These are phyloP conservation scores for Misgurnus anguillicaudatus DNA, from an alignment of 2,113 vertebrate species.

Conservation along the genomic window DNA sequence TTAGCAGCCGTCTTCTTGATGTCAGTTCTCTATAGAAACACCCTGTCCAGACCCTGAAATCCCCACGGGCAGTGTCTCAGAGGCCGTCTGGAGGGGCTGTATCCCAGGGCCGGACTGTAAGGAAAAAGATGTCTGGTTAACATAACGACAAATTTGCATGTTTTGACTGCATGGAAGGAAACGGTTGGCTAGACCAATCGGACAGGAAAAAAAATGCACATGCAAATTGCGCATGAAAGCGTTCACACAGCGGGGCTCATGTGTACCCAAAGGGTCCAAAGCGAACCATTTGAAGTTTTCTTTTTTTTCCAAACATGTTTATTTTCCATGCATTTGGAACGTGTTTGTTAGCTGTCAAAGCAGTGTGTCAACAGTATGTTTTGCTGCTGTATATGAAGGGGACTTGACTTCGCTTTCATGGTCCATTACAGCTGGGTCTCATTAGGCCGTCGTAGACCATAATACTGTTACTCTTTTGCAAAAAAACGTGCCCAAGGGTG, in stretches of 20 bases:
- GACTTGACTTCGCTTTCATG: conserved; percentile 41
- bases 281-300: conserved; percentile 45
- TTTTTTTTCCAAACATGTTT: conserved; percentile 36
- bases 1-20: conserved; percentile 60
- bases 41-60: conserved; percentile 67
- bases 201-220: conserved; percentile 57
- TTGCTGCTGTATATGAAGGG: conserved; percentile 42
- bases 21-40: conserved; percentile 68
- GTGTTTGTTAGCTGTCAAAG: conserved; percentile 50
- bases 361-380: conserved; percentile 46
- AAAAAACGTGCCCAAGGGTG: conserved; percentile 10
- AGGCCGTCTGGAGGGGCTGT: conserved; percentile 38
- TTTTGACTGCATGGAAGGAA: conserved; percentile 72
- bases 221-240: conserved; percentile 61
- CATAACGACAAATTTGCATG: conserved; percentile 74
- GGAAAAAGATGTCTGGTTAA: conserved; percentile 72
- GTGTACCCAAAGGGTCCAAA: conserved; percentile 30
- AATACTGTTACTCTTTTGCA: conserved; percentile 33
- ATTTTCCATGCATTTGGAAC: conserved; percentile 52
- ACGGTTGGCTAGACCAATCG: conserved; percentile 65
- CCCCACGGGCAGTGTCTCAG: conserved; percentile 57
- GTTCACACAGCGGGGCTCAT: conserved; percentile 57
- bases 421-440: conserved; percentile 46
- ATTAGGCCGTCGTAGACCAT: conserved; percentile 38
- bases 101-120: conserved; percentile 67